Base-by-base conservation (phyloP, 2,888 invertebrate species). In the Eulithis prunata region DNA sequence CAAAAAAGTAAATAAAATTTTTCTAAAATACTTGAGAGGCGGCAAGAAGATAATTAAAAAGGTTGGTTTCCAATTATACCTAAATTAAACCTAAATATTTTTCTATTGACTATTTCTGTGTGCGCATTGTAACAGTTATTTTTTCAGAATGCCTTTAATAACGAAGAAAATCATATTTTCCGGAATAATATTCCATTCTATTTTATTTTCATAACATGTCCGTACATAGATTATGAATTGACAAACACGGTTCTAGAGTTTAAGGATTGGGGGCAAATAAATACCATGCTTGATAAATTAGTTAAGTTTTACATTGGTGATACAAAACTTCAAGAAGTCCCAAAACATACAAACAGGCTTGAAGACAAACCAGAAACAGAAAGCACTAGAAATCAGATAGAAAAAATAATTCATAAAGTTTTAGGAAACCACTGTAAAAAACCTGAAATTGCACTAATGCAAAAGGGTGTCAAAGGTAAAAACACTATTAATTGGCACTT, bases 191-290 rank as follows among this genome's bases (percentile, higher is more conserved):
- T 81, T 55, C 89, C 89, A 64, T 88, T 94, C 73, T 95, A 94
- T 81, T 85, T 94, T 62, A 73, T 95, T 49, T 94, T 95, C 73
- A 83, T 95, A 60, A 85, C 84, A 55, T 95, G 95, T 72, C 94
- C 95, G 0, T 83, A 89, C 54, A 80, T 82, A 71, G 93, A 93
- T 70, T 95, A 94, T 83, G 94, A 94, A 72, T 82, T 94, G 1
- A 89, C 84, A 65, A 82, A 88, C 66, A 90, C 90, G 43, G 73
- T 87, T 43, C 76, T 95, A 43, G 94, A 95, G 79, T 95, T 95
- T 74, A 91, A 89, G 75, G 85, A 94, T 70, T 94, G 94, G 94
- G 81, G 88, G 14, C 73, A 79, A 73, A 78, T 93, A 2, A 79
- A 79, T 28, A 83, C 79, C 65, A 69, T 91, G 43, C 54, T 90